Evolutionary conservation across 2,113 vertebrate species (phyloP), one percentile per base, ranked within the genome.

Genomic region (Microcebus griseorufus): DNA sequence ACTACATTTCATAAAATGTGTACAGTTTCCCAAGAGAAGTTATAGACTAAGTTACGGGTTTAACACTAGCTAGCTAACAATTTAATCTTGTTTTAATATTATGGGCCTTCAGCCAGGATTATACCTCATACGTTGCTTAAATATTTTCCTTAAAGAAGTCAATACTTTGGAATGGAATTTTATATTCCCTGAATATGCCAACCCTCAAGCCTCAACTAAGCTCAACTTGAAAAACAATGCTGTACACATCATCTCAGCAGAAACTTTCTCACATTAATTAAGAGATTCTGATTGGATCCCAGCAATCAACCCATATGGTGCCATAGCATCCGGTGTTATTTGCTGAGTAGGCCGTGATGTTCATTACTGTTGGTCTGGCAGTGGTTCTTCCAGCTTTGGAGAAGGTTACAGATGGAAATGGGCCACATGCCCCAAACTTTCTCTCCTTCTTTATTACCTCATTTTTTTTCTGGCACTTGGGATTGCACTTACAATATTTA

Each of bases 191-290:
- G 0, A n/a, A 23, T 70, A 67, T 88, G 79, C 95, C 93, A 97
- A 16, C n/a, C 42, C 65, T 97, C 97, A 97, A 80, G 95, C 64
- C 93, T 92, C 90, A 97, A 95, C 93, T 60, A 87, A 97, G 37
- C 45, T 75, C 85, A 93, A 45, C 58, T 76, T 92, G 45, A 86
- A 72, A 97, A 97, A 92, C 60, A 92, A 42, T 58, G 48, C 32
- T 20, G 9, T 29, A 29, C 9, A 86, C n/a, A 87, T 79, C 88
- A 85, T 34, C n/a, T n/a, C n/a, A 83, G 32, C 32, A 90, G 45
- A 86, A 58, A 87, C 29, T 81, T 93, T 95, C 73, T 65, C 64
- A 76, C 25, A 62, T 84, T 75, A 86, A 93, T 94, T 69, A 90
- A 65, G 37, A 80, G 20, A 60, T 72, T 95, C 75, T 96, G 79